Evolutionary conservation across 1,140 invertebrate genomes (phyloP).

Genomic region (Myzus persicae): DNA sequence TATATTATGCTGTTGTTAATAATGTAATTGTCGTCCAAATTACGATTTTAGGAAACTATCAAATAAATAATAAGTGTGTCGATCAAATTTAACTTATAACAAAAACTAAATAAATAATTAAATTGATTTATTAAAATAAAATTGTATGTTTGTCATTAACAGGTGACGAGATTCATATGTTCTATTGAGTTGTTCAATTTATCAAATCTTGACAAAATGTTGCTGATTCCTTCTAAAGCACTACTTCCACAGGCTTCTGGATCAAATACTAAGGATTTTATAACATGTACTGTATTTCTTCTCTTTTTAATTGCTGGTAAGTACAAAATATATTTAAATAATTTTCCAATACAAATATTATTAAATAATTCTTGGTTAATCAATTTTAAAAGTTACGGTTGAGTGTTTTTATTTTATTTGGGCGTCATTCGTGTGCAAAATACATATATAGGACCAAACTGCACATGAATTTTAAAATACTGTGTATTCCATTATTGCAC

Average conservation of each 20-base stretch:
- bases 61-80: background rate
- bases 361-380: background rate
- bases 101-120: background rate
- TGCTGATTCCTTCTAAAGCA: background rate
- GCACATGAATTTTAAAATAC: too few relatives aligned
- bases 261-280: background rate
- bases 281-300: slow-evolving; percentile 47
- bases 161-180: background rate
- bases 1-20: background rate
- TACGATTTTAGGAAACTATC: background rate
- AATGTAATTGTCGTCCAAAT: background rate
- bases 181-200: slow-evolving; percentile 22
- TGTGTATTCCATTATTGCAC: too few relatives aligned
- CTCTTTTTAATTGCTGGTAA: slow-evolving; percentile 31
- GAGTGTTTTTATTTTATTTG: background rate
- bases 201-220: slow-evolving; percentile 49
- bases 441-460: too few relatives aligned
- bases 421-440: too few relatives aligned
- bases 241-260: slow-evolving; percentile 17
- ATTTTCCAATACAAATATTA: background rate
- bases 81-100: background rate
- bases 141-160: background rate
- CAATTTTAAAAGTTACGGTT: background rate
- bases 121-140: background rate
- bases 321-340: slow-evolving; percentile 1